Percentiles rank a stretch among this genome's conserved stretches.
Evolutionary conservation across 2,888 invertebrate genomes (phyloP).

Genomic region (Standfussiana lucernea): DNA sequence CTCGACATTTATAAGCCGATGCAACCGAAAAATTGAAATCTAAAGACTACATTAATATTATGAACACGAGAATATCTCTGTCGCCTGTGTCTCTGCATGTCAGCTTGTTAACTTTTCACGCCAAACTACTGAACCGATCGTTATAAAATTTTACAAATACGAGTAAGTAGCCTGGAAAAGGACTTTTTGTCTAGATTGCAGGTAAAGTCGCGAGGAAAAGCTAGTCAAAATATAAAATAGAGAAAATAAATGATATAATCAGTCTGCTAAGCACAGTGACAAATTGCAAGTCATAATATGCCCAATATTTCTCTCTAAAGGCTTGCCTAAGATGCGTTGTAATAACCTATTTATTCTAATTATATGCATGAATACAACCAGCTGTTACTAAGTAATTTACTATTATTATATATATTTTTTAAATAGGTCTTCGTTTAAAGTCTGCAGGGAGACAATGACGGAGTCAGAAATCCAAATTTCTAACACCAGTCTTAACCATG

Average conservation of each 20-base stretch:
- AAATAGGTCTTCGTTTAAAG: conserved; percentile 22
- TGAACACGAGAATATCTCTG: background rate
- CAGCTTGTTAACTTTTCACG: background rate
- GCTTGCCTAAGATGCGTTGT: conserved; percentile 31
- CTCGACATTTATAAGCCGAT: background rate
- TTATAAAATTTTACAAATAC: background rate
- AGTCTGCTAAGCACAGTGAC: conserved; percentile 11
- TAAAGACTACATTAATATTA: background rate
- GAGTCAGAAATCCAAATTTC: background rate
- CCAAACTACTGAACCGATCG: background rate
- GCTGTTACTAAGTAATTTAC: conserved; percentile 54
- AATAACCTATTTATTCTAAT: conserved; percentile 49
- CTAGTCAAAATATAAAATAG: background rate
- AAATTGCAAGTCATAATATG: conserved; percentile 32
- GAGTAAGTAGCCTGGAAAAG: background rate
- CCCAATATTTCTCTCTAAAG: conserved; percentile 25
- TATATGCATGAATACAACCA: conserved; percentile 42
- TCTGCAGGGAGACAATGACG: background rate
- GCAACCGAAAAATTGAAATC: background rate
- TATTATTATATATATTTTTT: conserved; percentile 13
- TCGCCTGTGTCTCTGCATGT: background rate
- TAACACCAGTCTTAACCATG: background rate
- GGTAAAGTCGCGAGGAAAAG: background rate
- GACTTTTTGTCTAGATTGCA: background rate
- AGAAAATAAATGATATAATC: conserved; percentile 7